Conservation (phyloP, 2,797 vertebrate species). For the Labeo calbasu region DNA sequence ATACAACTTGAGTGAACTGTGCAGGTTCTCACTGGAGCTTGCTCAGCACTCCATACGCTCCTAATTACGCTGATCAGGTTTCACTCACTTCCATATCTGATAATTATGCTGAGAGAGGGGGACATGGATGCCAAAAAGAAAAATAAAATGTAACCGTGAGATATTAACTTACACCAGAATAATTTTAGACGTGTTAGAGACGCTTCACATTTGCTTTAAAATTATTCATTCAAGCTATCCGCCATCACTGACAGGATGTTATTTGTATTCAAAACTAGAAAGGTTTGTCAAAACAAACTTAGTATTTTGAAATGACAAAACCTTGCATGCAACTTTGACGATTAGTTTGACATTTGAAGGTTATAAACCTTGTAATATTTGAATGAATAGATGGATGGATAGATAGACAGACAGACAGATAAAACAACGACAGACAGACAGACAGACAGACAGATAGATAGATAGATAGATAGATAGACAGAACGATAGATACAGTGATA, state of each 20-base stretch:
- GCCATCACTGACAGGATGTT: neutral
- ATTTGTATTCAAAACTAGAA: neutral
- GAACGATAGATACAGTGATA: too few species aligned
- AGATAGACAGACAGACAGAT: too few species aligned
- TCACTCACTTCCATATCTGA: conserved; percentile 18
- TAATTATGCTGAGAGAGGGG: conserved; percentile 21
- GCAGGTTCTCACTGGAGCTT: conserved; percentile 22
- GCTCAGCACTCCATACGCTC: conserved; percentile 21
- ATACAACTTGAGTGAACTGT: conserved; percentile 27
- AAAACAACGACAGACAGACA: too few species aligned
- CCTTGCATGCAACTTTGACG: neutral
- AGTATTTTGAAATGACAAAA: neutral
- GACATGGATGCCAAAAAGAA: neutral
- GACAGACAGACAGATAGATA: too few species aligned
- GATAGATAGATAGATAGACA: too few species aligned
- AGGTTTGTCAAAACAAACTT: neutral
- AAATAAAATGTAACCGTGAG: neutral
- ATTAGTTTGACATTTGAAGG: conserved; percentile 7
- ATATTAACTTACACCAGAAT: conserved; percentile 19
- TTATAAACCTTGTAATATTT: neutral
- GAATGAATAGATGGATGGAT: too few species aligned
- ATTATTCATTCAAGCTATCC: neutral
- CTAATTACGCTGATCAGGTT: conserved; percentile 41
- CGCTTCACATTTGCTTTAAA: neutral
- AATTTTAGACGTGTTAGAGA: neutral